These are phyloP conservation scores for Pardalotus punctatus DNA, from an alignment of 2,113 vertebrate species.

Conservation along the genomic window DNA sequence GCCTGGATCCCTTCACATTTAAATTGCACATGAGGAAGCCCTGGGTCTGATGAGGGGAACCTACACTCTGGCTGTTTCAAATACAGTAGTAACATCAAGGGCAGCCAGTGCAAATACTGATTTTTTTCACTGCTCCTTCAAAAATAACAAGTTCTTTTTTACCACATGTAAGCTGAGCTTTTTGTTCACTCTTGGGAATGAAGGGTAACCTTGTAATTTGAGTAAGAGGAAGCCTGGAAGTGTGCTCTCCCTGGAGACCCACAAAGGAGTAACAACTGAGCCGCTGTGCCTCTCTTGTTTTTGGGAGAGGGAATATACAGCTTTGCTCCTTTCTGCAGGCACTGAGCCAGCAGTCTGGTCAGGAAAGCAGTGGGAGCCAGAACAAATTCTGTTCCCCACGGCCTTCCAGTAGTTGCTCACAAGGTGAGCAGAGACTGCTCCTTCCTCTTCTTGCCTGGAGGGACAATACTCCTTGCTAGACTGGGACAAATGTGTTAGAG, in stretches of 20 bases:
- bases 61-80: neutral
- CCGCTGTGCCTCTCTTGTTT: rapidly evolving
- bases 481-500: neutral
- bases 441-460: neutral
- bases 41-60: neutral
- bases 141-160: constrained; percentile 5
- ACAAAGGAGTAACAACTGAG: neutral
- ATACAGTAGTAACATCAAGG: neutral
- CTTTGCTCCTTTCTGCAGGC: neutral
- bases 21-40: neutral
- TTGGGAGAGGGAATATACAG: neutral
- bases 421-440: neutral
- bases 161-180: neutral
- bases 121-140: neutral
- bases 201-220: constrained; percentile 38
- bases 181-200: neutral
- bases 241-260: neutral
- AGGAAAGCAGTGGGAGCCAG: neutral
- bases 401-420: neutral
- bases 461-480: neutral
- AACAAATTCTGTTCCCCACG: neutral
- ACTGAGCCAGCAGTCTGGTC: neutral
- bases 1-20: neutral
- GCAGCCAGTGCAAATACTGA: neutral
- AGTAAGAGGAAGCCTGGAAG: constrained; percentile 20